A percentile compares a stretch with the other conserved stretches of the same genome.
phyloP scores from a whole-genome alignment of 2,797 vertebrate genomes.

The Micropoecilia bifurca region DNA sequence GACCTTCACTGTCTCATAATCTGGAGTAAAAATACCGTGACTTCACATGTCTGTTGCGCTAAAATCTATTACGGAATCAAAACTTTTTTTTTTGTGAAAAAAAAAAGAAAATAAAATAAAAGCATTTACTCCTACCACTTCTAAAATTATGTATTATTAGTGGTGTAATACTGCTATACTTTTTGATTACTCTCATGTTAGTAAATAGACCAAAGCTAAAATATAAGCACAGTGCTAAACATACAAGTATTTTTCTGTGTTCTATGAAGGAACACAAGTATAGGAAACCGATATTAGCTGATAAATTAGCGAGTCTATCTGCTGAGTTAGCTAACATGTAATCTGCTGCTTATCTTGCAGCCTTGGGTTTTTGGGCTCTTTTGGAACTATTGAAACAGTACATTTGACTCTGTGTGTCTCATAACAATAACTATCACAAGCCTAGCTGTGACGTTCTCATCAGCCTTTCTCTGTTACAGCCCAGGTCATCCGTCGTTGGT shows the following conservation, averaged over 20 bases:
- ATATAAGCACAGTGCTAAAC: not conserved
- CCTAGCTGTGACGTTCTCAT: not conserved
- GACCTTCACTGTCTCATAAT: not conserved
- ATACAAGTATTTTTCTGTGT: not conserved
- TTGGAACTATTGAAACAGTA: not conserved
- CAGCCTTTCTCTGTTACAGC: conserved; percentile 74
- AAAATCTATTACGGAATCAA: not conserved
- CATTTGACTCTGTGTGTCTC: not conserved
- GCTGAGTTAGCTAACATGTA: not conserved
- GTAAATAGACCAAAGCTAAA: not conserved
- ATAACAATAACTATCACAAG: not conserved
- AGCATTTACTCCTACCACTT: not conserved
- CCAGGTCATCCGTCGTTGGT: conserved; percentile 86
- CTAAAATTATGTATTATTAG: not conserved
- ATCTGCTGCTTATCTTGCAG: not conserved
- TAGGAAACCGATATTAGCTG: not conserved
- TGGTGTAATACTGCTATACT: not conserved
- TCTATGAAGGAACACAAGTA: not conserved
- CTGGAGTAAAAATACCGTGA: not conserved
- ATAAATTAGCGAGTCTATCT: not conserved
- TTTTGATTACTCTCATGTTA: not conserved
- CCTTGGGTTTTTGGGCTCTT: not conserved
- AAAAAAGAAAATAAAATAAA: not conserved
- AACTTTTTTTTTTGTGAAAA: not conserved
- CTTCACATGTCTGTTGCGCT: not conserved